These are phyloP conservation scores for Calephelis nemesis DNA, from an alignment of 1,140 invertebrate genomes.

Conservation along the genomic window DNA sequence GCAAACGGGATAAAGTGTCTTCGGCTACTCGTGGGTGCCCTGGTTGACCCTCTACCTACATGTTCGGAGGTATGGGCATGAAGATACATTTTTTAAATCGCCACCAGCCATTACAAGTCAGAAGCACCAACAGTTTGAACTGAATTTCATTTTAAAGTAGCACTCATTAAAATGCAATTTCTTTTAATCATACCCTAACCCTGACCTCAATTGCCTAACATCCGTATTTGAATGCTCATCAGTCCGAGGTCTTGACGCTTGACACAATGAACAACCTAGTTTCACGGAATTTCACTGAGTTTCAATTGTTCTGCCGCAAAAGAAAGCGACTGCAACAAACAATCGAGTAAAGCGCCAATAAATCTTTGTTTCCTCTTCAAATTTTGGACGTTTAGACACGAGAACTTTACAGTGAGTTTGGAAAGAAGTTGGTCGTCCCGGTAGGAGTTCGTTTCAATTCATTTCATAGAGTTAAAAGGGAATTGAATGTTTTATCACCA, in stretches of 20 bases:
- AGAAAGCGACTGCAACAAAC: slow-evolving; percentile 13
- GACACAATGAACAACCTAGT: slow-evolving; percentile 18
- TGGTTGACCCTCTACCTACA: too few species aligned
- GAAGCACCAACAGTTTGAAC: too few species aligned
- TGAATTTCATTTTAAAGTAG: too few species aligned
- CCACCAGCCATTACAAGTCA: too few species aligned
- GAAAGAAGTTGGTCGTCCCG: neutral
- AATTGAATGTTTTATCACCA: too few species aligned
- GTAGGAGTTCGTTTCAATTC: too few species aligned
- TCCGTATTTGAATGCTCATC: slow-evolving; percentile 17
- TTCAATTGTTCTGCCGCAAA: slow-evolving; percentile 16
- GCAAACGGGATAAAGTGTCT: too few species aligned
- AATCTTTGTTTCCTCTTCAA: slow-evolving; percentile 13
- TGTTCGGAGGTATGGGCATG: too few species aligned
- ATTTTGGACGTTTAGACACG: slow-evolving; percentile 16
- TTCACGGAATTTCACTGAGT: slow-evolving; percentile 18
- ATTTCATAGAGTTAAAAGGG: too few species aligned
- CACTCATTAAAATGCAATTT: too few species aligned
- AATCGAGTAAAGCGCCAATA: slow-evolving; percentile 15
- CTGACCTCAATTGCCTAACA: slow-evolving; percentile 9
- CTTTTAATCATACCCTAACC: slow-evolving; percentile 1
- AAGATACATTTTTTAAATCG: too few species aligned
- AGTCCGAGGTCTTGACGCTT: slow-evolving; percentile 14
- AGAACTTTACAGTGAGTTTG: neutral
- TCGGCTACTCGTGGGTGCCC: too few species aligned